Percentiles rank a stretch among this genome's conserved stretches.
Evolutionary conservation across 2,888 invertebrate genomes (phyloP).

Genomic region (Melikaiella ostensackeni): DNA sequence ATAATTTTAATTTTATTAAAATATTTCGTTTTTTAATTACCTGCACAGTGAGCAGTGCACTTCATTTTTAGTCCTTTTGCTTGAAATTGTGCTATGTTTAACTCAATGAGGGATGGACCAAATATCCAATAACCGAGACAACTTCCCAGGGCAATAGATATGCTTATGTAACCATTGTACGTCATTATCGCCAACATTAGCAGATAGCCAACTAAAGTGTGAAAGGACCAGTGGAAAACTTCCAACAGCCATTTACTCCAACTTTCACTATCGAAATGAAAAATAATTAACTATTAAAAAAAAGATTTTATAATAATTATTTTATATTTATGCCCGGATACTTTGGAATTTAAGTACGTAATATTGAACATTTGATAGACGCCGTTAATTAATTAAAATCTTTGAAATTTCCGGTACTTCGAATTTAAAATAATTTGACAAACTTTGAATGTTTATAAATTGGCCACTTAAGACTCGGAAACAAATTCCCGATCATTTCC

Average conservation of each 20-base stretch:
- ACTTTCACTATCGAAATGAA: conserved; percentile 54
- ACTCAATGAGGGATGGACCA: conserved; percentile 78
- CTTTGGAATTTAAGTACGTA: too few relatives aligned
- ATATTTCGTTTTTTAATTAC: conserved; percentile 55
- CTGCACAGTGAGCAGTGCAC: conserved; percentile 69
- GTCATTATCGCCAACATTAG: conserved; percentile 87
- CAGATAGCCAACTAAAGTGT: conserved; percentile 83
- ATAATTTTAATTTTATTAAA: background rate
- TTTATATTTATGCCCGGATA: too few relatives aligned
- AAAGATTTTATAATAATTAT: background rate
- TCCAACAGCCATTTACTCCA: conserved; percentile 76
- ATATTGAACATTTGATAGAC: too few relatives aligned
- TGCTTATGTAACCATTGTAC: conserved; percentile 84
- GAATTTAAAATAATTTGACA: too few relatives aligned
- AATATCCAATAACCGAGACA: conserved; percentile 81
- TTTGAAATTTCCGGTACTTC: too few relatives aligned
- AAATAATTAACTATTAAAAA: background rate
- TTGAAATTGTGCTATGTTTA: conserved; percentile 78
- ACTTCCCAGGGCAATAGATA: conserved; percentile 83
- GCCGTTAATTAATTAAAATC: too few relatives aligned
- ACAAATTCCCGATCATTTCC: too few relatives aligned
- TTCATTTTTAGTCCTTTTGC: conserved; percentile 54
- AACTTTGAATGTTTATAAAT: too few relatives aligned
- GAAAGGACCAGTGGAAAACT: conserved; percentile 79
- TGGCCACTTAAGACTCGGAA: too few relatives aligned